Percentiles rank a stretch among this genome's conserved stretches.
phyloP scores from a whole-genome alignment of 1,140 invertebrate species.

The Drosophila eugracilis region DNA sequence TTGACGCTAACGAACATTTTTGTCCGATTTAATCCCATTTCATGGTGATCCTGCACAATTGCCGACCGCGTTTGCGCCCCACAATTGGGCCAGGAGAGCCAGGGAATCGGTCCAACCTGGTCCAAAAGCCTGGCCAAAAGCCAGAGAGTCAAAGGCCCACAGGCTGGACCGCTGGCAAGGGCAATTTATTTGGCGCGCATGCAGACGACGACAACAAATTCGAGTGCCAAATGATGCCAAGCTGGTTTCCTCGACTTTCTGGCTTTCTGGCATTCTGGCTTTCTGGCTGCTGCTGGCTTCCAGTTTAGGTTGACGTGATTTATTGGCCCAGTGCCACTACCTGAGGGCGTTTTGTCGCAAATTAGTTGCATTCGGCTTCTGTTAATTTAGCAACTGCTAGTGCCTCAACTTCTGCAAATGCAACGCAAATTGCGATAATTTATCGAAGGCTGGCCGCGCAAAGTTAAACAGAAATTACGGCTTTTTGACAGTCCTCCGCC shows the following conservation, averaged over 20 bases:
- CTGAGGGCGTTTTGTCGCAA: conserved; percentile 83
- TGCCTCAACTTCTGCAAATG: conserved; percentile 49
- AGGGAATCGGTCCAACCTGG: not conserved
- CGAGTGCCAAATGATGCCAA: conserved; percentile 80
- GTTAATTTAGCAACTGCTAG: conserved; percentile 72
- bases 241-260: conserved; percentile 32
- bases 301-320: conserved; percentile 79
- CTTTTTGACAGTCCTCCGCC: conserved; percentile 47
- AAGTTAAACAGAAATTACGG: conserved; percentile 79
- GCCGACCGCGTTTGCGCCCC: conserved; percentile 48
- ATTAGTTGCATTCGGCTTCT: conserved; percentile 83
- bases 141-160: conserved; percentile 15
- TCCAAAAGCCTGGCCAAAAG: not conserved
- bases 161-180: conserved; percentile 36
- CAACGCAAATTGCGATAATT: conserved; percentile 83
- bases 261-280: conserved; percentile 3
- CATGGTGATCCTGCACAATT: conserved; percentile 83
- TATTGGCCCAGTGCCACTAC: conserved; percentile 73
- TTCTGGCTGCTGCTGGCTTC: conserved; percentile 7
- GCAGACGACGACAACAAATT: conserved; percentile 80
- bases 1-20: conserved; percentile 84
- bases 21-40: conserved; percentile 83
- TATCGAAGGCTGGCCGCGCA: conserved; percentile 65
- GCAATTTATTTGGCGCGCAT: conserved; percentile 78
- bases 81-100: conserved; percentile 16